A percentile compares a stretch with the other conserved stretches of the same genome.
Conservation (phyloP, 2,888 invertebrate genomes). For the Apantesis nais region DNA sequence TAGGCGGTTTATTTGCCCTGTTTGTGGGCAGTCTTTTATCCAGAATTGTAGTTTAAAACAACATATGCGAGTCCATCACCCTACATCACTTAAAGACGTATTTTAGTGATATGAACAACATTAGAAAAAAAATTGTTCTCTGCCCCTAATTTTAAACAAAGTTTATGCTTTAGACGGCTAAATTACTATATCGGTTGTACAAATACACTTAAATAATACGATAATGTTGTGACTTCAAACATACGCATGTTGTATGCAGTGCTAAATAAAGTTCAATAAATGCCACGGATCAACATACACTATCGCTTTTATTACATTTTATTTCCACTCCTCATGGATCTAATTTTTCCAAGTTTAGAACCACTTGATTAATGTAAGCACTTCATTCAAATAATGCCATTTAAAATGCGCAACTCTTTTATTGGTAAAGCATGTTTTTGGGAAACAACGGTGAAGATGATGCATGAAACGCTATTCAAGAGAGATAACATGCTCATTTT, state of each 20-base stretch:
- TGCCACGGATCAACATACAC: not conserved
- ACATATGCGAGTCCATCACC: slow-evolving; percentile 78
- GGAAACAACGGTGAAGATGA: slow-evolving; percentile 17
- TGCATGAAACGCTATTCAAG: slow-evolving; percentile 32
- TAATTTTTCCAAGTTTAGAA: not conserved
- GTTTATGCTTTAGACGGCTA: not conserved
- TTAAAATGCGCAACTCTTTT: not conserved
- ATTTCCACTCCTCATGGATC: not conserved
- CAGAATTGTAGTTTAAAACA: slow-evolving; percentile 80
- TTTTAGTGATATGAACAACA: slow-evolving; percentile 36
- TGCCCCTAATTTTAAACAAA: not conserved
- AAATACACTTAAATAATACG: not conserved
- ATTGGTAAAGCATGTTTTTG: slow-evolving; percentile 31
- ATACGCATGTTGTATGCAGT: not conserved
- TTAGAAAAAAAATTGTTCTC: not conserved
- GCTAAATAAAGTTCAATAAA: not conserved
- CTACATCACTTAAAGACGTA: slow-evolving; percentile 62
- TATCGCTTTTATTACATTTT: not conserved
- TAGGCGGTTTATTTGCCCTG: slow-evolving; percentile 71
- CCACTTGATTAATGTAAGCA: too few species aligned
- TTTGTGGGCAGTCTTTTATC: slow-evolving; percentile 76
- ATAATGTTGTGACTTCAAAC: too few species aligned
- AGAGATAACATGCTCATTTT: slow-evolving; percentile 59
- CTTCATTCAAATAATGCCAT: not conserved
- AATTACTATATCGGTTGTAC: not conserved